These are phyloP conservation scores for Aldabrachelys gigantea DNA, from an alignment of 2,113 vertebrate species.

Conservation along the genomic window DNA sequence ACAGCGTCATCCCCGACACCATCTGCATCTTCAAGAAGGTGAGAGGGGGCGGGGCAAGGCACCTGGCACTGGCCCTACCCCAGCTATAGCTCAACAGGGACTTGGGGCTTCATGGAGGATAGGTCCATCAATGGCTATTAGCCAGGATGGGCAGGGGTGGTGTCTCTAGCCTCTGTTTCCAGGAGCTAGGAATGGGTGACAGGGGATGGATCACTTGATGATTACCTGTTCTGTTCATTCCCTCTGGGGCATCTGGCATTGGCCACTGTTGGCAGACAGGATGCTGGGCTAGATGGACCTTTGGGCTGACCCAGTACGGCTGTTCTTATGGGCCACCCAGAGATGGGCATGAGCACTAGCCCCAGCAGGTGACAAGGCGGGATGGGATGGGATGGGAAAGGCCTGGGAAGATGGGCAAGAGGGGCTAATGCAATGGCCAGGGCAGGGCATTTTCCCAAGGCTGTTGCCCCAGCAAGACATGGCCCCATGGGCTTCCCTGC, in stretches of 20 bases:
- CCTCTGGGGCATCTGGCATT: too few species aligned
- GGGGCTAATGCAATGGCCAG: background rate
- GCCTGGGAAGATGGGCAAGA: background rate
- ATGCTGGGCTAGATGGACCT: too few species aligned
- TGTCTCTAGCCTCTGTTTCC: too few species aligned
- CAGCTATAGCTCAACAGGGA: background rate
- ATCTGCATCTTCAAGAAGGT: slow-evolving; percentile 94
- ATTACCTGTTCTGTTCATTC: too few species aligned
- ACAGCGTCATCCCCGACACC: slow-evolving; percentile 75
- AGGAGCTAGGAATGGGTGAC: too few species aligned
- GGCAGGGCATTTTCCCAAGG: background rate
- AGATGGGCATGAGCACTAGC: background rate
- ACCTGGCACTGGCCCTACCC: background rate
- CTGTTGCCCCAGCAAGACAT: background rate
- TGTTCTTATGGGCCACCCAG: background rate
- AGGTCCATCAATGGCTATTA: too few species aligned
- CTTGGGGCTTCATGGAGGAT: too few species aligned
- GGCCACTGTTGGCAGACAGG: too few species aligned
- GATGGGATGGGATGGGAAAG: too few species aligned
- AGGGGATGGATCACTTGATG: too few species aligned
- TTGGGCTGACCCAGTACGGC: too few species aligned
- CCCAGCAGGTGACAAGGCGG: background rate
- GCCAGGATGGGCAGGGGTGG: too few species aligned
- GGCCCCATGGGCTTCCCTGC: background rate
- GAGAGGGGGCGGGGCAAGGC: background rate